These are phyloP conservation scores for Chaetodon trifascialis DNA, from an alignment of 2,113 vertebrate species.

Conservation along the genomic window DNA sequence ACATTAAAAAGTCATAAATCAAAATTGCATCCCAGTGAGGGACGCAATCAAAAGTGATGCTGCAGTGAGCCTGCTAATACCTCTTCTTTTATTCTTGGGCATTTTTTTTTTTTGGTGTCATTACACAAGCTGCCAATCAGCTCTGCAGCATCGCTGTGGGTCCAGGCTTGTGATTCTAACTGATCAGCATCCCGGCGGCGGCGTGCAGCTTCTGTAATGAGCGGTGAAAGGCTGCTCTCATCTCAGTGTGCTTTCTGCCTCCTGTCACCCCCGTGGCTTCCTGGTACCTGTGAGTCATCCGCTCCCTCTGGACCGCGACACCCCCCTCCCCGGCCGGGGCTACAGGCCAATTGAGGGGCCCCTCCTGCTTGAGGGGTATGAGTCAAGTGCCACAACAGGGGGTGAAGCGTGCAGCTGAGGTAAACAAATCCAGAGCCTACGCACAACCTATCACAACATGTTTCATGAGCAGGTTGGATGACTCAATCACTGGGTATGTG, in stretches of 20 bases:
- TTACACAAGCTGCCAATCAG: conserved; percentile 31
- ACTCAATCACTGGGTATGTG: conserved; percentile 68
- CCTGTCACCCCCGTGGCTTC: conserved; percentile 35
- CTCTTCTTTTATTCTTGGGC: conserved; percentile 50
- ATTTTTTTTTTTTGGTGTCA: conserved; percentile 19
- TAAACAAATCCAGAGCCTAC: conserved; percentile 68
- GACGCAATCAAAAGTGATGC: conserved; percentile 52
- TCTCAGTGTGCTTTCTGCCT: conserved; percentile 36
- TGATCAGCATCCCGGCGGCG: background rate
- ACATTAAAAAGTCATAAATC: conserved; percentile 76
- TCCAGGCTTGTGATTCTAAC: conserved; percentile 10
- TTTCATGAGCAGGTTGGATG: conserved; percentile 58
- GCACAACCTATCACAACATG: conserved; percentile 76
- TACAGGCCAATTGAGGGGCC: conserved; percentile 45
- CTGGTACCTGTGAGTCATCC: conserved; percentile 71
- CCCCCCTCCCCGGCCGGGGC: conserved; percentile 26
- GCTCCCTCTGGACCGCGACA: conserved; percentile 38
- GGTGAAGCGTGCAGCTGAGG: conserved; percentile 58
- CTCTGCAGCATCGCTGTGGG: background rate
- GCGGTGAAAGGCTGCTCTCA: conserved; percentile 36
- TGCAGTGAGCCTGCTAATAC: conserved; percentile 54
- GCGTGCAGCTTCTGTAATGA: conserved; percentile 39
- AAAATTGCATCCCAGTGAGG: conserved; percentile 57
- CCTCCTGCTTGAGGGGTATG: conserved; percentile 65
- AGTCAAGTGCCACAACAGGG: conserved; percentile 70